phyloP scores from a whole-genome alignment of 2,113 vertebrate species.

The Lophura nycthemera region DNA sequence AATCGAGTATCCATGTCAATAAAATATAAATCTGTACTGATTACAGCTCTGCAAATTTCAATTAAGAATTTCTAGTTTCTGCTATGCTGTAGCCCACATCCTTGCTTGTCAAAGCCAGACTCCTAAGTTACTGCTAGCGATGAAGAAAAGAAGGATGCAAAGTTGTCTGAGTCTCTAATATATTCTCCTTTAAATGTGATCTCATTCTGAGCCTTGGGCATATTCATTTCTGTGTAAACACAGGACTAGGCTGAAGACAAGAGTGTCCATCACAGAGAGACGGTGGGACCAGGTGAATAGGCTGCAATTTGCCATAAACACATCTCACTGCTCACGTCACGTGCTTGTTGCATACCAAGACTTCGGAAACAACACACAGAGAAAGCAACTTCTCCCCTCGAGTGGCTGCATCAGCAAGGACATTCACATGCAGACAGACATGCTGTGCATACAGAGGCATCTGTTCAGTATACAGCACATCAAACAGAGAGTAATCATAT shows the following conservation, averaged over 20 bases:
- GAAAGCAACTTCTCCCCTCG: neutral
- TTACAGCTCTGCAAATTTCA: neutral
- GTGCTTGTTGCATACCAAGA: neutral
- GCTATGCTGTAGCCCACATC: neutral
- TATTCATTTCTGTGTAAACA: neutral
- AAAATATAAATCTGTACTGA: neutral
- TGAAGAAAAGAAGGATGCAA: neutral
- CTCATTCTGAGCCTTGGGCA: neutral
- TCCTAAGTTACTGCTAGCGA: neutral
- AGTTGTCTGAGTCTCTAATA: neutral
- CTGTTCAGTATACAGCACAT: neutral
- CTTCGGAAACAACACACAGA: neutral
- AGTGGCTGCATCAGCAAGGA: neutral
- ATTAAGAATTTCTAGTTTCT: neutral
- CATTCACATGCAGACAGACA: neutral
- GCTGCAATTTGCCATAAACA: neutral
- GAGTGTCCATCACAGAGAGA: neutral
- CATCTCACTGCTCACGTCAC: neutral
- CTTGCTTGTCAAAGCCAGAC: neutral
- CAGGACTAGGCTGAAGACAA: neutral
- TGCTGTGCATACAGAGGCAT: neutral
- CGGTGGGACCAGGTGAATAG: neutral
- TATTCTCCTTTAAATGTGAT: neutral
- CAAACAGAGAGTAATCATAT: neutral
- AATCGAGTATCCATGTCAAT: constrained; percentile 6